A percentile compares a stretch with the other conserved stretches of the same genome.
These are phyloP conservation scores for Cassiopea xamachana DNA, from an alignment of 30 jellyfish, hydroid and myxozoan genomes.

Conservation along the genomic window DNA sequence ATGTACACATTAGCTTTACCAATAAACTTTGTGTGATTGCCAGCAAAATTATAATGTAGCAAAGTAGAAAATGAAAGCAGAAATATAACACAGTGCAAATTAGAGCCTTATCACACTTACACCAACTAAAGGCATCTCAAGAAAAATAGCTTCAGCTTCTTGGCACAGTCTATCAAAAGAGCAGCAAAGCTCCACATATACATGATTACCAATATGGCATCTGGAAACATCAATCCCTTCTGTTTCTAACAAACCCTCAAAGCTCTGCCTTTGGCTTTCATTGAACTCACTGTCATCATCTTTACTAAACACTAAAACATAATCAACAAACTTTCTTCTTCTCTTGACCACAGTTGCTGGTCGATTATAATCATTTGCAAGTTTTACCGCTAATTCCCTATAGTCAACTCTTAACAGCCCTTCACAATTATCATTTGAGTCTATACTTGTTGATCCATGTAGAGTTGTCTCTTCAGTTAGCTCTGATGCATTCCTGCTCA, in stretches of 20 bases:
- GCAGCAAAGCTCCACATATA: constrained; percentile 79
- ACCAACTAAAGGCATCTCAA: constrained; percentile 95
- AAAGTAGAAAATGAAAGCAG: too few relatives aligned
- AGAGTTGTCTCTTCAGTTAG: constrained; percentile 23
- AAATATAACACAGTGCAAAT: too few relatives aligned
- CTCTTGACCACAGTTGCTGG: constrained; percentile 30
- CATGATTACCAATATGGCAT: constrained; percentile 57
- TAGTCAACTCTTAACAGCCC: constrained; percentile 16
- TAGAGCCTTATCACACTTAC: constrained; percentile 47
- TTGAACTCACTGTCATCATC: constrained; percentile 60
- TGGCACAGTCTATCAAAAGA: constrained; percentile 88
- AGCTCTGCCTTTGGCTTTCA: constrained; percentile 51
- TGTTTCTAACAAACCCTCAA: constrained; percentile 51
- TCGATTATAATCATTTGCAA: constrained; percentile 49
- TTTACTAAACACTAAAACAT: constrained; percentile 70
- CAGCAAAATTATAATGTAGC: too few relatives aligned
- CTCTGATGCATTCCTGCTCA: not conserved
- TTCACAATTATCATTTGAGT: not conserved
- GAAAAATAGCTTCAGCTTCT: constrained; percentile 86
- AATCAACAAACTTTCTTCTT: constrained; percentile 66
- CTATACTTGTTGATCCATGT: not conserved
- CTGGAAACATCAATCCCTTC: constrained; percentile 70
- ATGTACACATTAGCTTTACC: too few relatives aligned
- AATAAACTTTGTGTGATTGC: too few relatives aligned
- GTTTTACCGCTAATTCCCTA: constrained; percentile 62